These are phyloP conservation scores for Sericinus montela DNA, from an alignment of 2,888 invertebrate genomes.

Conservation along the genomic window DNA sequence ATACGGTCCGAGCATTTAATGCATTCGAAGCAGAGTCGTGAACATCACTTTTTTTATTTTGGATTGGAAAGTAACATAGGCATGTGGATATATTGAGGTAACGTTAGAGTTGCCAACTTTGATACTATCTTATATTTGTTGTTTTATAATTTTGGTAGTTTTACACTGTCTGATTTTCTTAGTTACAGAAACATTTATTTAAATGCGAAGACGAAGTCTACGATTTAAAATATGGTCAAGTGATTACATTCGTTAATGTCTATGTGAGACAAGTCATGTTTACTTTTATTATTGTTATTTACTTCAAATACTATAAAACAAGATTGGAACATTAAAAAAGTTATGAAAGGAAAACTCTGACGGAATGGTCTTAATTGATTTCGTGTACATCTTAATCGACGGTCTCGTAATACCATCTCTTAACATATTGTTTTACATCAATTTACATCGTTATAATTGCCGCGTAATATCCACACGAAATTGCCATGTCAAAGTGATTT, in stretches of 20 bases:
- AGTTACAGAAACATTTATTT: too few species aligned
- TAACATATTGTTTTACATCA: slow-evolving; percentile 58
- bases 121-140: too few species aligned
- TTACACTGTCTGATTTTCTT: too few species aligned
- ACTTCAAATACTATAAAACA: too few species aligned
- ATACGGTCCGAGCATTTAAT: slow-evolving; percentile 54
- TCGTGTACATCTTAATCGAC: slow-evolving; percentile 56
- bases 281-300: too few species aligned
- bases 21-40: slow-evolving; percentile 60
- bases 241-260: too few species aligned
- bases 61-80: background rate
- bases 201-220: too few species aligned
- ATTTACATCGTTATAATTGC: slow-evolving; percentile 54
- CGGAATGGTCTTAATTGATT: slow-evolving; percentile 63
- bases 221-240: too few species aligned
- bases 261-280: too few species aligned
- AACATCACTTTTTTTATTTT: slow-evolving; percentile 50
- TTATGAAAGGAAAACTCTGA: slow-evolving; percentile 30
- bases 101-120: slow-evolving; percentile 1
- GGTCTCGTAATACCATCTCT: slow-evolving; percentile 54
- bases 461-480: slow-evolving; percentile 46
- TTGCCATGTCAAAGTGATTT: slow-evolving; percentile 56
- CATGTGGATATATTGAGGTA: background rate
- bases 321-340: too few species aligned
- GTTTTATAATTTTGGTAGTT: too few species aligned